Conservation (phyloP, 2,888 invertebrate genomes). For the Chelonus formosanus region DNA sequence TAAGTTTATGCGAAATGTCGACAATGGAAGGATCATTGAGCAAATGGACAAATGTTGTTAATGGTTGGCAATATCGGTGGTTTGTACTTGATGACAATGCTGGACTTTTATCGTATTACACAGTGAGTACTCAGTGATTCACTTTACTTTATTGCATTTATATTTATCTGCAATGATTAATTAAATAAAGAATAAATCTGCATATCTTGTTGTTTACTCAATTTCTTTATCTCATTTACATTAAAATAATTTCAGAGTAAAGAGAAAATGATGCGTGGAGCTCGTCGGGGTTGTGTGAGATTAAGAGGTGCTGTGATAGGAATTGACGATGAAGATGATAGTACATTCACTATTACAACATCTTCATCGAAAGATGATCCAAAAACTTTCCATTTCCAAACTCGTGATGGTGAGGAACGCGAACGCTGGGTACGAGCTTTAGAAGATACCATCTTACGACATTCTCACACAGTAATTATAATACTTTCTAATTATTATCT, state of each 20-base stretch:
- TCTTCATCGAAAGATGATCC: slow-evolving; percentile 80
- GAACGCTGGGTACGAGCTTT: slow-evolving; percentile 96
- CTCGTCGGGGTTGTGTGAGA: slow-evolving; percentile 96
- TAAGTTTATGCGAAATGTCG: slow-evolving; percentile 59
- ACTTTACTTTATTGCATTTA: neutral
- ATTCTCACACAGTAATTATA: slow-evolving; percentile 71
- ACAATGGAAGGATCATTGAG: slow-evolving; percentile 93
- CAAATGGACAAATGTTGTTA: slow-evolving; percentile 98
- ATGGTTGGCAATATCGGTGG: slow-evolving; percentile 99
- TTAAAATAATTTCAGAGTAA: slow-evolving; percentile 79
- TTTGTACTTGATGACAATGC: slow-evolving; percentile 98
- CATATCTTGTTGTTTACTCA: too few relatives aligned
- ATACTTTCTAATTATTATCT: slow-evolving; percentile 16
- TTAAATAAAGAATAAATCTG: neutral
- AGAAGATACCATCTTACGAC: slow-evolving; percentile 92
- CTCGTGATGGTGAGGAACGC: slow-evolving; percentile 91
- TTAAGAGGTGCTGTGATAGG: slow-evolving; percentile 97
- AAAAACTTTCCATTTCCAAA: slow-evolving; percentile 99
- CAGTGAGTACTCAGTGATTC: slow-evolving; percentile 72
- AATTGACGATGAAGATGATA: slow-evolving; percentile 98
- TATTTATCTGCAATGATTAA: neutral
- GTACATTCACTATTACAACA: slow-evolving; percentile 95
- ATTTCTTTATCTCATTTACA: neutral
- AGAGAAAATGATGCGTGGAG: slow-evolving; percentile 98
- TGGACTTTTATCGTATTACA: slow-evolving; percentile 95